These are phyloP conservation scores for Oscheius sp. DNA, from an alignment of 2,888 invertebrate genomes.

Conservation along the genomic window DNA sequence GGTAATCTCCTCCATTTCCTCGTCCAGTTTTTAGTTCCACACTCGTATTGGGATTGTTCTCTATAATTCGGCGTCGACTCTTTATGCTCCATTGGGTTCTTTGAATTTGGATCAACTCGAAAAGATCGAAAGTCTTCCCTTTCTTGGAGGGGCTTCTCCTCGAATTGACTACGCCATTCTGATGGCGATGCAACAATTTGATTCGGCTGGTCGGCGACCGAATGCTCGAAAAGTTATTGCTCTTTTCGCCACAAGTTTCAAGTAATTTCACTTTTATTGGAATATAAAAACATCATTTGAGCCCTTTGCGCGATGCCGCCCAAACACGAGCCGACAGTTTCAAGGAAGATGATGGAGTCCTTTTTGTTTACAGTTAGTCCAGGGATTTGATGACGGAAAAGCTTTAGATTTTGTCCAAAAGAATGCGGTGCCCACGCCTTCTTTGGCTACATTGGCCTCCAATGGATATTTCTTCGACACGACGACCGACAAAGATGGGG, in stretches of 20 bases:
- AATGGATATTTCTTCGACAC: constrained; percentile 7
- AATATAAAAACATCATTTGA: not conserved
- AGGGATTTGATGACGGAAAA: not conserved
- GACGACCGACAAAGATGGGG: not conserved
- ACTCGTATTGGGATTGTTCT: constrained; percentile 3
- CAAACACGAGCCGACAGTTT: not conserved
- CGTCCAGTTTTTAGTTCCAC: not conserved
- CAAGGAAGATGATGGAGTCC: not conserved
- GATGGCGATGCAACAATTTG: not conserved
- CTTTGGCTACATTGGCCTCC: not conserved
- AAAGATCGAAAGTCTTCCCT: not conserved
- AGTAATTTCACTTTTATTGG: constrained; percentile 6
- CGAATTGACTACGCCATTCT: not conserved
- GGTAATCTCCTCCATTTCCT: not conserved
- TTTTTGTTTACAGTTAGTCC: constrained; percentile 11
- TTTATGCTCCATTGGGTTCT: not conserved
- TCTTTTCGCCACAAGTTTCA: constrained; percentile 9
- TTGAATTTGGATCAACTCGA: not conserved
- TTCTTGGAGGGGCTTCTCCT: not conserved
- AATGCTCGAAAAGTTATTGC: constrained; percentile 8
- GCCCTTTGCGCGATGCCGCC: not conserved
- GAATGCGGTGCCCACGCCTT: not conserved
- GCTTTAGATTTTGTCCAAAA: not conserved
- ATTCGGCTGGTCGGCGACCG: not conserved
- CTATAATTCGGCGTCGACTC: not conserved